Base-by-base conservation (phyloP, 1,140 invertebrate genomes). In the Hyposmocoma kahamanoa region DNA sequence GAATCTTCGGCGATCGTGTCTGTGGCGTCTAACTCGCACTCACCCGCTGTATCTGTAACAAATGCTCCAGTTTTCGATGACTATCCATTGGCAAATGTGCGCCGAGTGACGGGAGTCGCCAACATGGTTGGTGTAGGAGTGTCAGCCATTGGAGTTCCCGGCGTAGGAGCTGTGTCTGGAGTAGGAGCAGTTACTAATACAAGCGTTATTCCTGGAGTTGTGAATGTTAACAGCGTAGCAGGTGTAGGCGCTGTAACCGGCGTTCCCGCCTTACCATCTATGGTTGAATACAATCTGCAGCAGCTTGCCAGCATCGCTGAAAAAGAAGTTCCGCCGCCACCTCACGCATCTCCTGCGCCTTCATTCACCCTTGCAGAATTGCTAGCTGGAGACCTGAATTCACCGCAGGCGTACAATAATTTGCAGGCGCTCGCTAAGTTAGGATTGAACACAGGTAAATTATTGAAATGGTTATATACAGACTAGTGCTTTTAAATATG, bases 401-500 rank as follows among this genome's bases (percentile, higher is more conserved):
- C 90, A 9, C 91, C 91, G 71, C 93, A 94, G 76, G 92, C 94
- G 26, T 90, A 94, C 53, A 95, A 95, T 72, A 97, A 96, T 87
- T 87, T 96, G 44, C 94, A 96, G 72, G 94, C 94, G 13, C 89
- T 97, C 44, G 95, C 95, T 41, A 96, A 97, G 83, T 87, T 97
- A 26, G 94, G 94, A 62, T 86, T 92, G 32, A 91, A 90, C 75
- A 90, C 91, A 82, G 92, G 91, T 92, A 72, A 85, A 84, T 70
- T 20, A 11, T 34, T 26, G 15, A 18, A 21, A 15, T n/a, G n/a
- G n/a, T n/a, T n/a, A n/a, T n/a, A n/a, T n/a, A n/a, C n/a, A n/a
- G n/a, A n/a, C n/a, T n/a, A n/a, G 24, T 6, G 24, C 24, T 2
- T n/a, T 30, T 8, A 13, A 30, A 8, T 17, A 36, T 36, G 15